Base-by-base conservation (phyloP, 1,140 invertebrate genomes). In the Pygmarrhopalites habei region DNA sequence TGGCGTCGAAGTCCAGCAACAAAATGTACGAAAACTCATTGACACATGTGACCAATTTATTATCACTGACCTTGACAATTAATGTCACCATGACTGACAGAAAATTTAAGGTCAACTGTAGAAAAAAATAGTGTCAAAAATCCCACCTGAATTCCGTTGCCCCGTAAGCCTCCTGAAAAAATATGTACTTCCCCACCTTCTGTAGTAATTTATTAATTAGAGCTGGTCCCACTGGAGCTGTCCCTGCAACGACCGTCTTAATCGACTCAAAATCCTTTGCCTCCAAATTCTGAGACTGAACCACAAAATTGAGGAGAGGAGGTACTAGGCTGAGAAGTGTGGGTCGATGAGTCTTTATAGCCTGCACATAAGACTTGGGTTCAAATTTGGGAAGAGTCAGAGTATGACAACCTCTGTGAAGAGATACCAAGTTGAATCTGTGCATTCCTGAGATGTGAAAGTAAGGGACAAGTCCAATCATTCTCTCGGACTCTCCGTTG, bases 81-180 rank as follows among this genome's bases (percentile, higher is more conserved):
- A n/a, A n/a, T n/a, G n/a, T n/a, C n/a, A n/a, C n/a, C n/a, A n/a
- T n/a, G n/a, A n/a, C n/a, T n/a, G n/a, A n/a, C n/a, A n/a, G n/a
- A n/a, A n/a, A n/a, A n/a, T n/a, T n/a, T n/a, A n/a, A n/a, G n/a
- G n/a, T n/a, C n/a, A n/a, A n/a, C n/a, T n/a, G n/a, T n/a, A n/a
- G n/a, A n/a, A n/a, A n/a, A n/a, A n/a, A n/a, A n/a, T n/a, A n/a
- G n/a, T n/a, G n/a, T n/a, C n/a, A n/a, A n/a, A n/a, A n/a, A n/a
- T n/a, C n/a, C n/a, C n/a, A n/a, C n/a, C n/a, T n/a, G n/a, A 64
- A 23, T 57, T 73, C 72, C 4, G 72, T 72, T 67, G 71, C 47
- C 1, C 53, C 55, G 25, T 39, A 58, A 1, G 1, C 32, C 29
- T 64, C 62, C 10, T 60, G 60, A 32, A 60, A 60, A 12, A 60